Base-by-base conservation (phyloP, 2,797 vertebrate genomes). In the Neomorphus geoffroyi region DNA sequence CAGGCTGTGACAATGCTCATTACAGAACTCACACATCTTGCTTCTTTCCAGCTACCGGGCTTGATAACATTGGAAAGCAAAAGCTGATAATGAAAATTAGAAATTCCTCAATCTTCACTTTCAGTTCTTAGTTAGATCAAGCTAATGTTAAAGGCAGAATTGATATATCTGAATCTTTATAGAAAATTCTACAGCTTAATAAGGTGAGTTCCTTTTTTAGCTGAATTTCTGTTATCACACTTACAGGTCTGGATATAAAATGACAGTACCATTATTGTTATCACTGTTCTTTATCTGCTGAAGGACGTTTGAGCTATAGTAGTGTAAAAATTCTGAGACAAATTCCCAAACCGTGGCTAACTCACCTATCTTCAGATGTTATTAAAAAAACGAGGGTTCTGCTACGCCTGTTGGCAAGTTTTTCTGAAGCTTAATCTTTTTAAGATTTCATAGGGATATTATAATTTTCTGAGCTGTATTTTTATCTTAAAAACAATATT, bases 221-320 rank as follows among this genome's bases (percentile, higher is more conserved):
- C 30, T 50, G 50, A 62, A 64, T 35, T 75, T 74, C 46, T 84
- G 57, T 78, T 90, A 92, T 88, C 88, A 51, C 23, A 65, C n/a
- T 71, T 71, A 30, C 53, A 86, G 37, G 62, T 94, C 73, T 70
- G 54, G 41, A 86, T 86, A 50, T 92, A 73, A 90, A 93, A 88
- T 84, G 88, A 86, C 90, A 96, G 77, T 6, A 10, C n/a, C 35
- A 86, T 94, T 91, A 96, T 79, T 86, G 41, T 80, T 94, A 92
- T 85, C 81, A 14, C 18, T 58, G 30, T 65, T 88, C 58, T 86
- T 92, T 71, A 88, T 90, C 94, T 92, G 27, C 18, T 74, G 57
- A 93, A 92, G 69, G 57, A 94, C 57, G 67, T 94, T 91, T 80
- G 33, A 94, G 80, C 41, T 86, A 88, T 80, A 90, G 41, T 23